Base-by-base conservation (phyloP, 2,888 invertebrate genomes). In the Pogonocherus hispidulus region DNA sequence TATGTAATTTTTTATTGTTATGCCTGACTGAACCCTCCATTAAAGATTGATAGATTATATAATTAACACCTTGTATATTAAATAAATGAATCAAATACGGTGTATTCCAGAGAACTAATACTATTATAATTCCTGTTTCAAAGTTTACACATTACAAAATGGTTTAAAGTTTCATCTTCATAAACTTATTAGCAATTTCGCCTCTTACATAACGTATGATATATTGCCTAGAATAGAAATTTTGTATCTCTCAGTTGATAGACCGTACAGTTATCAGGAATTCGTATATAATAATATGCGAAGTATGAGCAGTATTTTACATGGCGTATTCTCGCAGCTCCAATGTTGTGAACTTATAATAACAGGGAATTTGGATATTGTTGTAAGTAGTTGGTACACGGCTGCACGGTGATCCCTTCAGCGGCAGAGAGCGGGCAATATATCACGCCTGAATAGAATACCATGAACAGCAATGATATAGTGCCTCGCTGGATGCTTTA, bases 361-460 rank as follows among this genome's bases (percentile, higher is more conserved):
- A 65, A 69, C 46, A 27, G 63, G 49, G 60, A 63, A 72, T 72
- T 67, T 63, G 60, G 67, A 70, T 72, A 62, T 68, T 60, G 69
- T 72, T 70, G 56, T 37, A 64, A 64, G 70, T 66, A 63, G 54
- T 64, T 52, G 54, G 54, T 66, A 66, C 56, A 49, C 23, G 41
- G 62, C 59, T 37, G 59, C 49, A 54, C 68, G 65, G 59, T 68
- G 72, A 75, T 72, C 72, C 69, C 66, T 52, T 63, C 67, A 65
- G 59, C 60, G 60, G 62, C 73, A 67, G 54, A 59, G 56, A 63
- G 68, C 68, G 73, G 69, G 69, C 76, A 59, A 79, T 81, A 81
- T 80, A 81, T 81, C 80, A 80, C 71, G 70, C 68, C 62, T 70
- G 79, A 80, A 80, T 77, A 75, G 78, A 80, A 80, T 80, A 78